Conservation (phyloP, 2,888 invertebrate species). For the Chrysolina haemoptera region DNA sequence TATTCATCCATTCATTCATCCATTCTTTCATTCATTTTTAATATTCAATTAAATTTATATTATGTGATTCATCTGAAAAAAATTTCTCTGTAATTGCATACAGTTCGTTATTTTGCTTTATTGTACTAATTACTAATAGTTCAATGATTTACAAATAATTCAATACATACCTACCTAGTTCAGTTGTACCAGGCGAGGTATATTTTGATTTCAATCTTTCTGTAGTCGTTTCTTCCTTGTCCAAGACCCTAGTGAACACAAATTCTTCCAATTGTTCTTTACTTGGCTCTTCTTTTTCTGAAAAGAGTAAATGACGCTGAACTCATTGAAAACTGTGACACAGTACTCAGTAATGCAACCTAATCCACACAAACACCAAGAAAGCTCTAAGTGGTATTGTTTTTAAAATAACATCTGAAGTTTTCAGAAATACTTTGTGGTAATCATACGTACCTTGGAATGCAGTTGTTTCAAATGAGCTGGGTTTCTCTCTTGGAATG, state of each 20-base stretch:
- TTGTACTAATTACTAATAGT: too few species aligned
- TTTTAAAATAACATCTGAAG: too few species aligned
- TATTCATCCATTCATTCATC: too few species aligned
- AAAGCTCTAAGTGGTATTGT: too few species aligned
- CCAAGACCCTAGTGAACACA: background rate
- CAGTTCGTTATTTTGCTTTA: too few species aligned
- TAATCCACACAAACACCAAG: too few species aligned
- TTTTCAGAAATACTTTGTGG: too few species aligned
- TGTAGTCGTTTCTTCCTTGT: background rate
- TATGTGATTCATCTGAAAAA: too few species aligned
- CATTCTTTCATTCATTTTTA: too few species aligned
- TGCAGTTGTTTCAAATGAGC: background rate
- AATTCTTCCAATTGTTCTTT: slow-evolving; percentile 2
- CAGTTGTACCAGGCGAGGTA: background rate
- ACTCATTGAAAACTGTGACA: background rate
- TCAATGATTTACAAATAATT: background rate
- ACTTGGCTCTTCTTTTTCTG: slow-evolving; percentile 1
- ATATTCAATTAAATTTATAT: too few species aligned
- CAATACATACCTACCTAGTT: slow-evolving; percentile 21
- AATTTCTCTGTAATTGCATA: too few species aligned
- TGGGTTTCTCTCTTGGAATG: background rate
- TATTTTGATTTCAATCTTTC: background rate
- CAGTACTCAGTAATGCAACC: too few species aligned
- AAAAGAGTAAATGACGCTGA: background rate
- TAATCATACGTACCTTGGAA: background rate